phyloP scores from a whole-genome alignment of 1,140 invertebrate genomes.

The Goniozus legneri region DNA sequence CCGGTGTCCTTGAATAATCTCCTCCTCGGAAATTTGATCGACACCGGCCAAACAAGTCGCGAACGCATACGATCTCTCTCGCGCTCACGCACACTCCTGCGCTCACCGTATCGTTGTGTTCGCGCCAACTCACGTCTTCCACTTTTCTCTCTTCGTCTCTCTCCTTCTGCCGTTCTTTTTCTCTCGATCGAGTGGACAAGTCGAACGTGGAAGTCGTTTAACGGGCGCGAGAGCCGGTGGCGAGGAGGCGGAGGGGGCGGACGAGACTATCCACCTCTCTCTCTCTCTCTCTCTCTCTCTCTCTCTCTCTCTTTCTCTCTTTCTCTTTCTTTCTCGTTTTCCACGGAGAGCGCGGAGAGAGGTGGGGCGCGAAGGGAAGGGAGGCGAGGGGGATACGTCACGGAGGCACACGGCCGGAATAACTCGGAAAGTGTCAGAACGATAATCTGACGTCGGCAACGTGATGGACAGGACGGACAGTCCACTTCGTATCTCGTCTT shows the following conservation, averaged over 20 bases:
- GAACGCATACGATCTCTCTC: too few relatives aligned
- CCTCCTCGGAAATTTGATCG: conserved; percentile 52
- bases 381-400: conserved; percentile 7
- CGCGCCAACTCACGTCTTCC: too few relatives aligned
- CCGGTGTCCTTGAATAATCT: conserved; percentile 38
- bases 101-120: too few relatives aligned
- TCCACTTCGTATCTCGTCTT: conserved; percentile 37
- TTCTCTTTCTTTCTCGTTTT: too few relatives aligned
- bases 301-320: too few relatives aligned
- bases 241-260: conserved; percentile 5
- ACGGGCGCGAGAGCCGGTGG: conserved; percentile 16
- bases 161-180: neutral
- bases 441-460: conserved; percentile 55
- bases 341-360: too few relatives aligned
- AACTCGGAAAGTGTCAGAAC: conserved; percentile 57
- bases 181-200: too few relatives aligned
- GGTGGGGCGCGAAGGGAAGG: too few relatives aligned
- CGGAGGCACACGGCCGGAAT: conserved; percentile 42
- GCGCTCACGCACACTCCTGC: conserved; percentile 20
- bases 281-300: too few relatives aligned
- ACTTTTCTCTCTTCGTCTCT: neutral
- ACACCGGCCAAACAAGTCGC: conserved; percentile 50
- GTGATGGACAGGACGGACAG: conserved; percentile 55
- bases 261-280: too few relatives aligned
- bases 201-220: conserved; percentile 14